Conservation (phyloP, 2,888 invertebrate species). For the Cabera pusaria region DNA sequence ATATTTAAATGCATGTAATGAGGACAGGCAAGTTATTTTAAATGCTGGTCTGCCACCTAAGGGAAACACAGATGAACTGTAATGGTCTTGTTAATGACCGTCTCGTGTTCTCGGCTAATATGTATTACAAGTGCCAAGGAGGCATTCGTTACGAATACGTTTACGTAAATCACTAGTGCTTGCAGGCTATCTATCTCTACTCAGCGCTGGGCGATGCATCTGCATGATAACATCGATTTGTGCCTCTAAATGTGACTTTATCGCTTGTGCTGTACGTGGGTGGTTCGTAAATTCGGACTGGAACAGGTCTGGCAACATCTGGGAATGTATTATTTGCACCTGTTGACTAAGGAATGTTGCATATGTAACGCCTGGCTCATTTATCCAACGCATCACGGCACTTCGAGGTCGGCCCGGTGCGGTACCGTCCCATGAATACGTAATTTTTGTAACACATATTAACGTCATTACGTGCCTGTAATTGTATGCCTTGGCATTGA, state of each 20-base stretch:
- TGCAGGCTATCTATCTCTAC: conserved; percentile 53
- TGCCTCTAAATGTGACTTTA: conserved; percentile 63
- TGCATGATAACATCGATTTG: conserved; percentile 64
- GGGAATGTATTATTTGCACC: conserved; percentile 56
- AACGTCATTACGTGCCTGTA: conserved; percentile 27
- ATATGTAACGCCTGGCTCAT: conserved; percentile 1
- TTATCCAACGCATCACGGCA: conserved; percentile 26
- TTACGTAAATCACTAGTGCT: conserved; percentile 45
- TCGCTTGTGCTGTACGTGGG: conserved; percentile 43
- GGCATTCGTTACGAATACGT: conserved; percentile 47
- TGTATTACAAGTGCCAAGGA: conserved; percentile 34
- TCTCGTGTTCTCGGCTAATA: conserved; percentile 43
- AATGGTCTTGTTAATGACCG: conserved; percentile 35
- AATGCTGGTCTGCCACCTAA: conserved; percentile 25
- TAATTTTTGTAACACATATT: conserved; percentile 36
- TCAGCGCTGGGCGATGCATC: conserved; percentile 51
- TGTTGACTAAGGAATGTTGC: conserved; percentile 6
- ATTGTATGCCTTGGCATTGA: conserved; percentile 24
- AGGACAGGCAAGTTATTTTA: conserved; percentile 10
- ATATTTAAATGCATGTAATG: conserved; percentile 4
- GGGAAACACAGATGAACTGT: conserved; percentile 30
- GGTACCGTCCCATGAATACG: conserved; percentile 32
- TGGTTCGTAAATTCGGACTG: conserved; percentile 64
- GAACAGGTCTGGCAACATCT: conserved; percentile 61
- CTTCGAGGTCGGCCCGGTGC: conserved; percentile 27